phyloP scores from a whole-genome alignment of 92 coral and sea anemone genomes.

The Paragorgia papillata region DNA sequence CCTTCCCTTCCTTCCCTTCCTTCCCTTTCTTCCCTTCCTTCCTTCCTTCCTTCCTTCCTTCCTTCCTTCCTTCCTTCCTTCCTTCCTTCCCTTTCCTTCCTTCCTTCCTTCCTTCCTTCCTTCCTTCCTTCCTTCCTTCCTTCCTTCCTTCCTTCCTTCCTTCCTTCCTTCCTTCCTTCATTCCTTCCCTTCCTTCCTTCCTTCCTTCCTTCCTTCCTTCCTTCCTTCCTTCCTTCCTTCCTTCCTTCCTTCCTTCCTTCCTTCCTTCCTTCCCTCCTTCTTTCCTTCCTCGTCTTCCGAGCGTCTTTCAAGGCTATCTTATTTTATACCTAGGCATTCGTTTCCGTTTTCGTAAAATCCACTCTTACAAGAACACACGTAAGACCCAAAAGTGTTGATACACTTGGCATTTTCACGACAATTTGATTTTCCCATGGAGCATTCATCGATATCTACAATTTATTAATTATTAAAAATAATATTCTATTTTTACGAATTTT shows the following conservation, averaged over 20 bases:
- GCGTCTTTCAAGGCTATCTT: neutral
- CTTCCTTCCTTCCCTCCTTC: slow-evolving; percentile 7
- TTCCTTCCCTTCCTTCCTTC: neutral
- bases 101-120: slow-evolving; percentile 16
- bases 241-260: slow-evolving; percentile 16
- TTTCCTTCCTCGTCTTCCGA: neutral
- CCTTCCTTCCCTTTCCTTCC: slow-evolving; percentile 2
- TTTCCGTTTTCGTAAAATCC: no score
- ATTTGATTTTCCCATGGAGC: no score
- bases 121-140: slow-evolving; percentile 12
- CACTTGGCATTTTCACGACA: no score
- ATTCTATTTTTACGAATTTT: no score
- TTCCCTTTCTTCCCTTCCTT: neutral
- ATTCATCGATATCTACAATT: no score
- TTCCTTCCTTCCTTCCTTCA: slow-evolving; percentile 3
- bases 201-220: slow-evolving; percentile 18
- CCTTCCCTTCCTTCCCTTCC: neutral
- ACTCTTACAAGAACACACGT: no score
- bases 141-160: slow-evolving; percentile 15
- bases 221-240: slow-evolving; percentile 18
- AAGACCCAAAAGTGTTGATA: no score
- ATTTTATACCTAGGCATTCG: no score
- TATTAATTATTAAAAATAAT: no score
- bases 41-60: slow-evolving; percentile 16
- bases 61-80: slow-evolving; percentile 16